phyloP scores from a whole-genome alignment of 2,797 vertebrate genomes.

The Simalia tracyae region DNA sequence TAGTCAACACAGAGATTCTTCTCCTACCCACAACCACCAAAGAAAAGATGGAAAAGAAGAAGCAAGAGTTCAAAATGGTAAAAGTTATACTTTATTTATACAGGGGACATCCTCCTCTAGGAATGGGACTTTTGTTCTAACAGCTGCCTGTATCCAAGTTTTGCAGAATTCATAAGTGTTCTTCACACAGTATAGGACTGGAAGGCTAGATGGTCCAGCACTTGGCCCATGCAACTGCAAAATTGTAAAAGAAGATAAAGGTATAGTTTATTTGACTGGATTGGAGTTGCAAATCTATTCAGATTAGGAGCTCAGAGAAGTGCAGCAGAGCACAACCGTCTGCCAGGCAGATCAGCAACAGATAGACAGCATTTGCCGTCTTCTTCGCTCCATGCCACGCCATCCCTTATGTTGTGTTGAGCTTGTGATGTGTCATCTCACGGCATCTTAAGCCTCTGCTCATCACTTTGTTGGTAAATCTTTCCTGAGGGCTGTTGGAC shows the following conservation, averaged over 20 bases:
- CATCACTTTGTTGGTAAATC: not conserved
- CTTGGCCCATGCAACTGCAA: not conserved
- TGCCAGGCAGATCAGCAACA: not conserved
- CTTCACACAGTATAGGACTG: not conserved
- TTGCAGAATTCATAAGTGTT: not conserved
- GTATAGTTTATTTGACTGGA: not conserved
- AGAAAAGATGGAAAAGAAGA: not conserved
- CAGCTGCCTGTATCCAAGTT: not conserved
- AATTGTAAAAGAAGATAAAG: not conserved
- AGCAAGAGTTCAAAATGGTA: not conserved
- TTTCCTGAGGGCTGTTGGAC: not conserved
- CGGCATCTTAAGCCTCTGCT: not conserved
- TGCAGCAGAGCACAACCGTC: not conserved
- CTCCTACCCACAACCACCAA: not conserved
- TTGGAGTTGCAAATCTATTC: not conserved
- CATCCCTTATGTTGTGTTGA: not conserved
- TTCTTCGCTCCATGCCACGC: not conserved
- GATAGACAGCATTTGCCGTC: no score
- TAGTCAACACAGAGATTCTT: not conserved
- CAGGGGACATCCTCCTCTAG: not conserved
- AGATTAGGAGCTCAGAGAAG: not conserved
- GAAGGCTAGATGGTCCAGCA: not conserved
- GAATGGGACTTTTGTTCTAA: not conserved
- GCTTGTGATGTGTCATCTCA: not conserved
- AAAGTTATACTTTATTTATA: not conserved